Conservation (phyloP, 2,797 vertebrate species). For the Odontamblyopus rebecca region DNA sequence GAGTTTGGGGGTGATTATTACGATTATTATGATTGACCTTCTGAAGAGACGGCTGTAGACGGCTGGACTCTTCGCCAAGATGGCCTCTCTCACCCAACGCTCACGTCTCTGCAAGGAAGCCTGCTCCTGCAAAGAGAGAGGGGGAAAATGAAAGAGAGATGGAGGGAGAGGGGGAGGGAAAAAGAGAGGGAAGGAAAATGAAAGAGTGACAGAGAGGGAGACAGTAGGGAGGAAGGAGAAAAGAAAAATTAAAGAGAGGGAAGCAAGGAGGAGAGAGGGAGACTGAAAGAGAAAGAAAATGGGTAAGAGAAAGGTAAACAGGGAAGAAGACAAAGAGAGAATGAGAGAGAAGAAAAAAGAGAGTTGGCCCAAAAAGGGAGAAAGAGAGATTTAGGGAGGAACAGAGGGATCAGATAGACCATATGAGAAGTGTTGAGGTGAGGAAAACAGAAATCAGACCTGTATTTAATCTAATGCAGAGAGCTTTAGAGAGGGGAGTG, state of each 20-base stretch:
- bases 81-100: constrained; percentile 75
- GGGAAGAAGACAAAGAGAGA: too few species aligned
- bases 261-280: too few species aligned
- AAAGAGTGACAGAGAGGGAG: too few species aligned
- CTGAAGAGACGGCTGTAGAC: constrained; percentile 78
- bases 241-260: too few species aligned
- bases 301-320: too few species aligned
- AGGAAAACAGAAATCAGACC: neutral
- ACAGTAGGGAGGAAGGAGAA: too few species aligned
- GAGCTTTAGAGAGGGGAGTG: neutral
- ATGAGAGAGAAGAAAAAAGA: too few species aligned
- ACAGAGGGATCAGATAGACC: too few species aligned
- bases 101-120: constrained; percentile 78
- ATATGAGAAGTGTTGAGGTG: neutral
- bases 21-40: constrained; percentile 76
- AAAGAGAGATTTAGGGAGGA: too few species aligned
- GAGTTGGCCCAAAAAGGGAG: too few species aligned
- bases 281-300: too few species aligned
- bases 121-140: constrained; percentile 76
- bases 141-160: neutral
- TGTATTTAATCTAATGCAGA: constrained; percentile 1
- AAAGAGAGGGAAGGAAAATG: neutral
- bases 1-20: constrained; percentile 39
- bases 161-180: neutral
- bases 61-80: constrained; percentile 75